These are phyloP conservation scores for Vespertilio murinus DNA, from an alignment of 2,797 vertebrate species.

Conservation along the genomic window DNA sequence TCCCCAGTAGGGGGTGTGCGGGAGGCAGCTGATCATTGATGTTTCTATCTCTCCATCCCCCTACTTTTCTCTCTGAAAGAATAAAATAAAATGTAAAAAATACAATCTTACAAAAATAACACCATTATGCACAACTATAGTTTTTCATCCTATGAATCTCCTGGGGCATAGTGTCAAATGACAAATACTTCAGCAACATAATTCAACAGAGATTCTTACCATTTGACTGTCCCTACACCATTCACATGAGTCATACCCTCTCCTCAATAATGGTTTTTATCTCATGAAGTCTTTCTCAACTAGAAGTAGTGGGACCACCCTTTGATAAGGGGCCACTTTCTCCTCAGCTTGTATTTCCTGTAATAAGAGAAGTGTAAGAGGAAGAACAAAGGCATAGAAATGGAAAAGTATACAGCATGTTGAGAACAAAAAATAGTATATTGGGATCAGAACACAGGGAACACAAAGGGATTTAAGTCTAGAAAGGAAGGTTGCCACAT, in stretches of 20 bases:
- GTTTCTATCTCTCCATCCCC: too few species aligned
- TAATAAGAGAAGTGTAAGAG: background rate
- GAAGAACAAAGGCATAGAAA: constrained; percentile 22
- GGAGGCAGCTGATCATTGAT: too few species aligned
- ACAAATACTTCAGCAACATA: background rate
- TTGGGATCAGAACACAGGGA: background rate
- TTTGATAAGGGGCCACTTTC: background rate
- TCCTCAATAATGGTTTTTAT: background rate
- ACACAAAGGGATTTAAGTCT: background rate
- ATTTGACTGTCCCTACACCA: background rate
- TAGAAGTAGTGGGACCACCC: background rate
- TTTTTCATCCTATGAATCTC: background rate
- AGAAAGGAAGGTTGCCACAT: background rate
- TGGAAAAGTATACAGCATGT: background rate
- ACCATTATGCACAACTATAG: background rate
- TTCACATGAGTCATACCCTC: background rate
- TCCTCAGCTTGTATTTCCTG: background rate
- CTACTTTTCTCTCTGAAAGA: too few species aligned
- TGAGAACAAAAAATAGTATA: background rate
- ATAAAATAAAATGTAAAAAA: too few species aligned
- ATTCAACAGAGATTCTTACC: background rate
- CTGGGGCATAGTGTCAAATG: background rate
- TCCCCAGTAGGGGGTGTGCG: too few species aligned
- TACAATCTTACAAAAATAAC: background rate
- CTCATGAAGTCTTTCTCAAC: background rate